Evolutionary conservation across 2,113 vertebrate species (phyloP), one percentile per base, ranked within the genome.

Genomic region (Tylochromis polylepis): DNA sequence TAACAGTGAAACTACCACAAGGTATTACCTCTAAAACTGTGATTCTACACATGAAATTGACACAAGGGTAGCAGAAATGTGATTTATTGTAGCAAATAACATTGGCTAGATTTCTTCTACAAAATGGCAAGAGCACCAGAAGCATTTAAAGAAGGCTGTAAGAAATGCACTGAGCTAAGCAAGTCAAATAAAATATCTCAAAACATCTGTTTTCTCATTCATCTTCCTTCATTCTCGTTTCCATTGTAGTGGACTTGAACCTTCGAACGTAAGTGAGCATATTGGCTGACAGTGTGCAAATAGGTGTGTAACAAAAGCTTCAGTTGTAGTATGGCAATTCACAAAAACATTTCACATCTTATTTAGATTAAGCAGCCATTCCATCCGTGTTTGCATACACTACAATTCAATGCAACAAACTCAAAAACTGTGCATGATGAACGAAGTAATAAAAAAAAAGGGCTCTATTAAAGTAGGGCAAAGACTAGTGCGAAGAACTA

Each of bases 81-180:
- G 57, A 84, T 95, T 95, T 95, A 95, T 93, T 95, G 88, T 92
- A 92, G 90, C 81, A 94, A 93, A 94, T 83, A 90, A 81, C 84
- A 89, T 88, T 89, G 90, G 88, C 89, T 84, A 70, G 20, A 86
- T 82, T 84, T 90, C 72, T 78, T 84, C 91, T 89, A 93, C 81
- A 94, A 94, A 95, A 93, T 34, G 79, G 59, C n/a, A n/a, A 84
- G 70, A 91, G 92, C 92, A 91, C 92, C 82, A 12, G 88, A 94
- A 93, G 90, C 91, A 85, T 89, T 89, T 82, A 81, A 88, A 49
- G 72, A 90, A 85, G 60, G 87, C 83, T 82, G 15, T 86, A 85
- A 90, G 78, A 90, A 90, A 91, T 34, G 81, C 89, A 92, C 87
- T 91, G 65, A 84, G 18, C 60, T 41, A 78, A 83, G 31, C 18